A percentile compares a stretch with the other conserved stretches of the same genome.
phyloP scores from a whole-genome alignment of 2,888 invertebrate genomes.

The Caradrina kadenii region DNA sequence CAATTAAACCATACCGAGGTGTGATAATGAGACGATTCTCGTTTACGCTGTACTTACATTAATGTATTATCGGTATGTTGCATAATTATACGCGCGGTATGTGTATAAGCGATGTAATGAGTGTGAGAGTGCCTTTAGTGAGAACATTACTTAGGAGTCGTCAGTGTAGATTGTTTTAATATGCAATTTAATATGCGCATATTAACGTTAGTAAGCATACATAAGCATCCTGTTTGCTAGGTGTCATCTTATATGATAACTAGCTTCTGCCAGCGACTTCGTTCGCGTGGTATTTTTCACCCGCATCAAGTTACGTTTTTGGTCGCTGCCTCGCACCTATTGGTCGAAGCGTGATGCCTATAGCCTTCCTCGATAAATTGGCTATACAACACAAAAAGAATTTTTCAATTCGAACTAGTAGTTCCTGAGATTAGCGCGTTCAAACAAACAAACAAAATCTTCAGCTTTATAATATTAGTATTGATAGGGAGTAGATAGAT shows the following conservation, averaged over 20 bases:
- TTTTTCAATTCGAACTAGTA: no score
- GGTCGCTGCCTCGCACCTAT: no score
- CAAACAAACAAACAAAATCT: no score
- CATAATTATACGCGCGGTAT: slow-evolving; percentile 11
- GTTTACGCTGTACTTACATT: slow-evolving; percentile 53
- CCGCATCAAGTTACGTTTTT: no score
- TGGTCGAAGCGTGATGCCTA: no score
- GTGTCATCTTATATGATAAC: background rate
- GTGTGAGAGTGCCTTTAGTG: slow-evolving; percentile 22
- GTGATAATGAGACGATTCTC: slow-evolving; percentile 71
- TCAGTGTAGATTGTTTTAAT: slow-evolving; percentile 7
- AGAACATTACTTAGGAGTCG: slow-evolving; percentile 9
- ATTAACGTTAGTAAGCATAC: background rate
- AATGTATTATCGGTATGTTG: slow-evolving; percentile 53
- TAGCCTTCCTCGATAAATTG: no score
- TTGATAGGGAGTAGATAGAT: no score
- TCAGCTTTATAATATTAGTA: no score
- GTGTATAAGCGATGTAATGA: slow-evolving; percentile 10
- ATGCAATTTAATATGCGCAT: slow-evolving; percentile 2
- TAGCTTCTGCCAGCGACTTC: no score
- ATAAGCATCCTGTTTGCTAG: background rate
- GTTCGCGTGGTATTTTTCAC: no score
- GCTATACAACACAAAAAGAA: no score
- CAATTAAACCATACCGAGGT: slow-evolving; percentile 71
- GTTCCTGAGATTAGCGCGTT: no score